Base-by-base conservation (phyloP, 2,888 invertebrate genomes). In the Rhagium mordax region DNA sequence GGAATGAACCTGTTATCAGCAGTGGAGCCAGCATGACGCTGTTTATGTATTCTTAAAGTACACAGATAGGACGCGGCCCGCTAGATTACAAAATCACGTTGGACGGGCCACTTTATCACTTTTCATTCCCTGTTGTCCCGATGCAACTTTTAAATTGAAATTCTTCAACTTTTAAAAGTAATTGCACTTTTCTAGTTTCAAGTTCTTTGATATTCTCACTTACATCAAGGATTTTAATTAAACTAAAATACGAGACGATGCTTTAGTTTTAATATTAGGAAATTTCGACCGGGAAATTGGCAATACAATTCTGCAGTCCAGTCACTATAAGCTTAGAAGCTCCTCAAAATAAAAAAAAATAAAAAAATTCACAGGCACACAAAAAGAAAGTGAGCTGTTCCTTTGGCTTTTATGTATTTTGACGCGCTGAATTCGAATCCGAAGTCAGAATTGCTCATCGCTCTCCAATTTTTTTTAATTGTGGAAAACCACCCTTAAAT, bases 91-190 rank as follows among this genome's bases (percentile, higher is more conserved):
- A 27, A 64, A 64, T 64, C 64, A 27, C 64, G 51, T 47, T n/a
- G 48, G 48, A 62, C 64, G 27, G 49, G 49, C 64, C 64, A 64
- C 29, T 64, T 51, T 51, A 64, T 64, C 64, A 64, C 64, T 15
- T 64, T 48, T 51, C 59, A 18, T 49, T 64, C 49, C 16, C 15
- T 21, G 13, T 48, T 49, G 62, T 33, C 7, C n/a, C 24, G 21
- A 21, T 27, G 64, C 6, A 64, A 51, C 27, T 48, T 51, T n/a
- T 64, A 51, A 51, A 51, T 61, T 48, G 24, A 61, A 61, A 61
- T 64, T 64, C 48, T 16, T 51, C 16, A 51, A 51, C 64, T 51
- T 64, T 64, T 64, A 51, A 27, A 51, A 24, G 51, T 51, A 21
- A 49, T 64, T 62, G 49, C 62, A 62, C 49, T 62, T 64, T 64